Evolutionary conservation across 2,113 vertebrate species (phyloP).

Genomic region (Mirza zaza): DNA sequence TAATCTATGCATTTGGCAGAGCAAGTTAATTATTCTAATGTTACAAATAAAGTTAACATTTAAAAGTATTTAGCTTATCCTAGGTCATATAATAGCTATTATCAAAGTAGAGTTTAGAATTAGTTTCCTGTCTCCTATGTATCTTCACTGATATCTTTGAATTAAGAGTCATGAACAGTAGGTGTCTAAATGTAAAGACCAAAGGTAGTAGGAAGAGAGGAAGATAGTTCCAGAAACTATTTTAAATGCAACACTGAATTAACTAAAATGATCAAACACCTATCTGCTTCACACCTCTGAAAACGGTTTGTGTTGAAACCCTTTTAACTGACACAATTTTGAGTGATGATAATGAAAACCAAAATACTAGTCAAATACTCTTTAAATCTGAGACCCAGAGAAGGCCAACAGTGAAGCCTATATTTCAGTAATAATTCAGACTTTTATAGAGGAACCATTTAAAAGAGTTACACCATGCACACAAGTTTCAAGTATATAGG

Average conservation of each 20-base stretch:
- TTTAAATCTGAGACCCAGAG: neutral
- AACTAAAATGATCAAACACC: neutral
- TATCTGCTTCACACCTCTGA: neutral
- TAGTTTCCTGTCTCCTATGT: neutral
- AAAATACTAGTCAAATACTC: neutral
- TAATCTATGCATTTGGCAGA: neutral
- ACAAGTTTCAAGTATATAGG: neutral
- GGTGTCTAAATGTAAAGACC: neutral
- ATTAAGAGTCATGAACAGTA: neutral
- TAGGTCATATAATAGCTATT: neutral
- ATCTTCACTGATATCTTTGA: neutral
- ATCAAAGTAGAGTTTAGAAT: neutral
- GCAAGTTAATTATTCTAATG: constrained; percentile 21
- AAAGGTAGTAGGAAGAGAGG: neutral
- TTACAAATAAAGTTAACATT: constrained; percentile 31
- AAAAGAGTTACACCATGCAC: neutral
- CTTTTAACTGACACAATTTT: neutral
- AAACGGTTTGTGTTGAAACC: neutral
- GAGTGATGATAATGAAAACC: neutral
- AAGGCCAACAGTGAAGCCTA: neutral
- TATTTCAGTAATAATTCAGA: neutral
- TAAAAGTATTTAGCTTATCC: neutral
- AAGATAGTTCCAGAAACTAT: neutral
- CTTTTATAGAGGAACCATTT: neutral
- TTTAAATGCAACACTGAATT: neutral